A percentile compares a stretch with the other conserved stretches of the same genome.
Evolutionary conservation across 2,113 vertebrate genomes (phyloP).

Genomic region (Poeciliopsis prolifica): DNA sequence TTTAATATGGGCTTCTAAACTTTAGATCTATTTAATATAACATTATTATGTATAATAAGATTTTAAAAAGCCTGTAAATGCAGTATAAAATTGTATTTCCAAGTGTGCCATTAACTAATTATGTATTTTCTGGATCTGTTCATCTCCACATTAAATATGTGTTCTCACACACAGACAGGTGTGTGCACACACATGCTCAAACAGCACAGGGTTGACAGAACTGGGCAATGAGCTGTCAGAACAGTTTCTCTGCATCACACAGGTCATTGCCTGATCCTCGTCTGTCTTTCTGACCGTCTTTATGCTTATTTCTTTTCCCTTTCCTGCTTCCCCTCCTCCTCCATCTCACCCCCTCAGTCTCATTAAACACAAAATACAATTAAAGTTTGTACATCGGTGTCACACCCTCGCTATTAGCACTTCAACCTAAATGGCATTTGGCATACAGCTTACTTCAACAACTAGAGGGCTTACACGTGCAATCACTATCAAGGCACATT

Average conservation of each 20-base stretch:
- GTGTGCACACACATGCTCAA: constrained; percentile 12
- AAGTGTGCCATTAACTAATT: constrained; percentile 31
- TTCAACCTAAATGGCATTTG: constrained; percentile 65
- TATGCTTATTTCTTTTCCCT: constrained; percentile 4
- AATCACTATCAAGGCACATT: constrained; percentile 30
- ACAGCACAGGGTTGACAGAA: constrained; percentile 53
- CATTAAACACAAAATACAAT: constrained; percentile 74
- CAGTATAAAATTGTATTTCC: constrained; percentile 6
- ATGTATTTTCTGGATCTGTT: constrained; percentile 29
- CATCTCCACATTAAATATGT: constrained; percentile 4
- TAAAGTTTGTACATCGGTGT: constrained; percentile 68
- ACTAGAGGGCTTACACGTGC: constrained; percentile 49
- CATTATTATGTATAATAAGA: not conserved
- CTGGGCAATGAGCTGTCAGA: constrained; percentile 72
- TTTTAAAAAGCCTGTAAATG: not conserved
- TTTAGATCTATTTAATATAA: too few species aligned
- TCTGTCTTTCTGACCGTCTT: constrained; percentile 39
- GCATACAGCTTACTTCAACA: constrained; percentile 62
- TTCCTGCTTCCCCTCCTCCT: not conserved
- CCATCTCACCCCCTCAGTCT: constrained; percentile 39
- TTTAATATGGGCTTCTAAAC: too few species aligned
- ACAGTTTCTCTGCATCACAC: constrained; percentile 64
- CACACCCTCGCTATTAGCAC: constrained; percentile 60
- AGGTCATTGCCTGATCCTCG: constrained; percentile 70
- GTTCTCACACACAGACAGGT: constrained; percentile 11